Percentiles rank a stretch among this genome's conserved stretches.
Conservation (phyloP, 30 jellyfish, hydroid and myxozoan genomes). For the Turritopsis dohrnii region DNA sequence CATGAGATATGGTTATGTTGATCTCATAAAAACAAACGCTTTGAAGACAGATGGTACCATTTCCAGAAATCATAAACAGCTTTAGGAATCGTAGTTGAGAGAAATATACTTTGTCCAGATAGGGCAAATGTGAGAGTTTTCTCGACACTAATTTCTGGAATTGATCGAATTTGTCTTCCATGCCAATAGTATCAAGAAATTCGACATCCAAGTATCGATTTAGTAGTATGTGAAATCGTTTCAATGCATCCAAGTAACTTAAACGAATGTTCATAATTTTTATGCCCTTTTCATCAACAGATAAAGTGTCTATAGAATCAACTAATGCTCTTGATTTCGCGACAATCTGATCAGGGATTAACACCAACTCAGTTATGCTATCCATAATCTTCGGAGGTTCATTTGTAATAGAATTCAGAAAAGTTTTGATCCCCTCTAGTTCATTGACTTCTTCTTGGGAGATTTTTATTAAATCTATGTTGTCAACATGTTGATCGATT, state of each 20-base stretch:
- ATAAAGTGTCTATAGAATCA: not conserved
- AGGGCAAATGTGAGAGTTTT: not conserved
- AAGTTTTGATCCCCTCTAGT: not conserved
- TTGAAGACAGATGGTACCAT: conserved; percentile 37
- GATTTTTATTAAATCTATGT: not conserved
- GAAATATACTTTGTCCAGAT: not conserved
- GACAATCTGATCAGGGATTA: not conserved
- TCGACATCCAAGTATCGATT: not conserved
- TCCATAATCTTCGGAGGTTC: not conserved
- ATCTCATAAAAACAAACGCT: conserved; percentile 20
- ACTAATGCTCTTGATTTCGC: not conserved
- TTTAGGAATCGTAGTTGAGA: not conserved
- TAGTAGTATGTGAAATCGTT: not conserved
- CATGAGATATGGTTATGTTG: not conserved
- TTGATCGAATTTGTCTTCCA: not conserved
- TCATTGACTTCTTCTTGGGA: not conserved
- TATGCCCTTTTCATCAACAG: not conserved
- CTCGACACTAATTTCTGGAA: not conserved
- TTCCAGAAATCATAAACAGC: not conserved
- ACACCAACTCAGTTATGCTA: not conserved
- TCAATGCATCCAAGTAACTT: not conserved
- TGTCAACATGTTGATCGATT: not conserved
- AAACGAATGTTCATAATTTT: not conserved
- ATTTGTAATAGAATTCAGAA: not conserved
- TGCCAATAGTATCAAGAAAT: not conserved